Evolutionary conservation across 1,140 invertebrate genomes (phyloP), one percentile per base, ranked within the genome.

Genomic region (Helicorthomorpha holstii): DNA sequence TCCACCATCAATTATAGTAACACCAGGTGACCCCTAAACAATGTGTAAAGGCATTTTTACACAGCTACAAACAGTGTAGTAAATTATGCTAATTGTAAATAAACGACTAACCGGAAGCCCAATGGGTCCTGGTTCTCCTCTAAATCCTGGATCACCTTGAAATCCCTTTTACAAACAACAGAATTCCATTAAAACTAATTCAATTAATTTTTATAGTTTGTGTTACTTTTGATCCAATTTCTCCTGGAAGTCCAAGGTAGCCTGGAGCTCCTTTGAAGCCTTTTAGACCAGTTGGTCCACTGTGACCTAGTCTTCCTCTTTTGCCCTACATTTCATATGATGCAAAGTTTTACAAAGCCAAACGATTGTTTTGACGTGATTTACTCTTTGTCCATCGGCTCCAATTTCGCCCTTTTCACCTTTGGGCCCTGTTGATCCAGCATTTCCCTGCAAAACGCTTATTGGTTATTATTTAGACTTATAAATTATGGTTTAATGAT

Each of bases 211-310:
- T 34, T 16, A 34, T 34, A 7, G 29, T n/a, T n/a, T n/a, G n/a
- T n/a, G n/a, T n/a, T n/a, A 56, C 58, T 50, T 54, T 56, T 27
- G 45, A 25, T 25, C 27, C 54, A 29, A 44, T 22, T 49, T 7
- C 19, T 49, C 54, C 49, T 24, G 27, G n/a, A 29, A n/a, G 2
- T 55, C 57, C 57, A 23, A 26, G 2, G 34, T 23, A 25, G 26
- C 61, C 63, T 48, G 53, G 56, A 29, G 59, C 58, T 7, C 61
- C 61, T 56, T 62, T 58, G 24, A 58, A 45, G 0, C 59, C 60
- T 22, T 55, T 60, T 0, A 53, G 53, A 26, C 66, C 65, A 22
- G 56, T 54, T 1, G 58, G 34, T 22, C 62, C 62, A 21, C 50
- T 57, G 12, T 55, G 21, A n/a, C 63, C 63, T 50, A 57, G 55